Evolutionary conservation across 2,888 invertebrate species (phyloP), one percentile per base, ranked within the genome.

Genomic region (Pogonocherus hispidulus): DNA sequence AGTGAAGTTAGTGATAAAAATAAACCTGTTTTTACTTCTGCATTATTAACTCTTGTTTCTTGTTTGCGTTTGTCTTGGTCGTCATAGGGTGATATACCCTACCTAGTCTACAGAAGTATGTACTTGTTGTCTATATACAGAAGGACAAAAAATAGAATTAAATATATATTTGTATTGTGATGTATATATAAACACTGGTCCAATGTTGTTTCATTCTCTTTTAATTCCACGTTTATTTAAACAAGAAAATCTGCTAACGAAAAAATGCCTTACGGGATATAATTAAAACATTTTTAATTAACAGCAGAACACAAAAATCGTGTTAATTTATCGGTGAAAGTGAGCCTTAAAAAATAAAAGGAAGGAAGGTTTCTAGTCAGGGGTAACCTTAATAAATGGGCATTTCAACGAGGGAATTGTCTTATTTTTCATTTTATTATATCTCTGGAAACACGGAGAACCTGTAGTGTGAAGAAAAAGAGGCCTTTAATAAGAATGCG

Each of bases 341-440:
- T 55, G 37, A 37, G 20, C 35, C 20, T 18, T 16, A 54, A 35
- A 22, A 52, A 52, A 52, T 35, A 35, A 16, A 52, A 14, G 52
- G 52, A n/a, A n/a, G n/a, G n/a, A 27, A 27, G n/a, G 16, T 32
- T 6, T 52, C 52, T 35, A 52, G 11, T 22, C 9, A 19, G 8
- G 20, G n/a, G 19, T n/a, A 20, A 55, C n/a, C 18, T 16, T 55
- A 55, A 41, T 35, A 37, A 55, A 55, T 55, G 55, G 20, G 9
- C 8, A 9, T 32, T 35, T 54, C 16, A 54, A 19, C 35, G 35
- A 54, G 8, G 32, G 35, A 35, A 54, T 54, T 20, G 37, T 55
- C 55, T 37, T 55, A 55, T 55, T 55, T 37, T 37, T 37, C 55
- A 55, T 55, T 55, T 37, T n/a, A n/a, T 35, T 20, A 55, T 11